Base-by-base conservation (phyloP, 2,888 invertebrate genomes). In the Zygaena filipendulae region DNA sequence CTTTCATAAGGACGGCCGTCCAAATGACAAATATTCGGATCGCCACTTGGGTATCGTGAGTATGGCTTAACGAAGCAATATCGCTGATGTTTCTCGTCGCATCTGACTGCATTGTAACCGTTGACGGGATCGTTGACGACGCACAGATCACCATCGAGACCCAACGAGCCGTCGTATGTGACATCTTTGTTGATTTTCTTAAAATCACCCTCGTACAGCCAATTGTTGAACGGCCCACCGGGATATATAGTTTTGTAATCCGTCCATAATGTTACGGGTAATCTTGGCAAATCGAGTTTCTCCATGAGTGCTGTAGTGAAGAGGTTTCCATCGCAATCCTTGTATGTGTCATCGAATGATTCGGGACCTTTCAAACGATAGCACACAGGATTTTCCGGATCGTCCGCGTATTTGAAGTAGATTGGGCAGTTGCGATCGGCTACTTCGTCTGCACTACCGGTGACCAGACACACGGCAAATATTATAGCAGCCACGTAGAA, bases 151-250 rank as follows among this genome's bases (percentile, higher is more conserved):
- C 68, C 64, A 10, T 59, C 56, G 13, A 54, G 35, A 9, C 51
- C 49, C 11, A 54, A 32, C 2, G 38, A 38, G 1, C 45, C 37
- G 12, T 55, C 52, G 13, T 54, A 48, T 6, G 45, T 45, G 2
- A 74, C 58, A 11, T 63, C 55, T 33, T 50, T 1, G 59, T 50
- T 0, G 48, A 42, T 11, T 45, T 31, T 5, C 74, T 33, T 1
- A 60, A 36, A 6, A 4, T 52, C 39, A 6, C 69, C 70, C 11
- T 51, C 5, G 66, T 63, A 27, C 52, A 61, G 2, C 59, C 61
- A 63, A 34, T 77, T 74, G 3, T 75, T 47, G 36, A 69, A 77
- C 2, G 69, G 66, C 2, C 81, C 80, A 2, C 75, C 72, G 3
- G 66, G 59, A 34, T 80, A 77, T 11, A 61, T 29, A 2, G 68